Evolutionary conservation across 1,140 invertebrate genomes (phyloP), one percentile per base, ranked within the genome.

Genomic region (Drosophila ohnishii): DNA sequence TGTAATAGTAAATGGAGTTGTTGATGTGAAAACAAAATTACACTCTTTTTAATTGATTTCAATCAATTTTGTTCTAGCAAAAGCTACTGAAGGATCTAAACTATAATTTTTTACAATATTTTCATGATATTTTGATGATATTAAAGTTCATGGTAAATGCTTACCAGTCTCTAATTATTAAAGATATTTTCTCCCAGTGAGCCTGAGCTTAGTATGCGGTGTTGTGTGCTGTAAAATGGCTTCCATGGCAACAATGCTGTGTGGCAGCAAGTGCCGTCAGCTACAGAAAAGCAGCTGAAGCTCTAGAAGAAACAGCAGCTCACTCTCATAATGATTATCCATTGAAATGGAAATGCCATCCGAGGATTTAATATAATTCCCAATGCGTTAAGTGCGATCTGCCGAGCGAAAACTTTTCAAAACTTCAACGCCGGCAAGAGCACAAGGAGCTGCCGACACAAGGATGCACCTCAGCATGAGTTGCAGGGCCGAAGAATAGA

Each of bases 311-410:
- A 69, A 47, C 75, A 69, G 71, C 81, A 85, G 63, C 67, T 76
- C 64, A 62, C 69, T 78, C 80, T 90, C 82, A 90, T 90, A 90
- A 90, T 90, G 86, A 90, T 90, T 90, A 90, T 90, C 86, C 86
- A 90, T 90, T 90, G 87, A 90, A 86, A 90, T 90, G 86, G 86
- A 89, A 89, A 89, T 85, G 73, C 76, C 76, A 77, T 77, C 73
- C 76, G 86, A 76, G 82, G 87, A 90, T 90, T 90, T 90, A 90
- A 90, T 90, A 90, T 87, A 79, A 90, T 83, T 90, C 74, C 64
- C 79, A 77, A 78, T 80, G 67, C 74, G 79, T 84, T 80, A 80
- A 89, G 77, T 61, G 81, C 78, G 64, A 71, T 71, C 66, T 64
- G 55, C 66, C 37, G 60, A 75, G 69, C 57, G 67, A 75, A 78